These are phyloP conservation scores for Varecia variegata DNA, from an alignment of 2,797 vertebrate genomes.

Conservation along the genomic window DNA sequence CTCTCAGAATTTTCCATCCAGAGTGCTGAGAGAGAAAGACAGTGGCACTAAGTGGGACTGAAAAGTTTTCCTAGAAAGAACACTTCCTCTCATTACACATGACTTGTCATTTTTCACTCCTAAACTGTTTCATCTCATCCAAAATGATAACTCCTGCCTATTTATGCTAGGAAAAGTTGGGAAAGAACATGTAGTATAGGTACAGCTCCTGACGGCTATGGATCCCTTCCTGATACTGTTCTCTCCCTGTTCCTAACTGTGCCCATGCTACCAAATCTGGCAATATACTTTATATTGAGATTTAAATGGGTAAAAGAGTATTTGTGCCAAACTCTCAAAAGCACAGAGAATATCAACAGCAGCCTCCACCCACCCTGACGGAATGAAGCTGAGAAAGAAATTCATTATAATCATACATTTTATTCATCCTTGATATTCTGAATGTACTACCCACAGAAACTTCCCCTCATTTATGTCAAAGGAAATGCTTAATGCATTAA, in stretches of 20 bases:
- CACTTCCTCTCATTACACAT: neutral
- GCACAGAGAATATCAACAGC: neutral
- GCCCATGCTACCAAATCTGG: neutral
- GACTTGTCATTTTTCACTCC: neutral
- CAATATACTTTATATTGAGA: neutral
- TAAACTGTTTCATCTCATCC: neutral
- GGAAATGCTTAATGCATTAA: neutral
- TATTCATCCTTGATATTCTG: neutral
- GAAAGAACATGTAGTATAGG: neutral
- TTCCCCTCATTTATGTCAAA: neutral
- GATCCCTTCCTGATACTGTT: neutral
- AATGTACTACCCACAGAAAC: neutral
- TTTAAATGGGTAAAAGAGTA: neutral
- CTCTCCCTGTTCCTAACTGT: neutral
- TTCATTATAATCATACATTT: neutral
- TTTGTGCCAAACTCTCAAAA: constrained; percentile 3
- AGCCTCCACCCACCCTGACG: neutral
- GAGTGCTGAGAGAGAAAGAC: neutral
- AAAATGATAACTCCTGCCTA: neutral
- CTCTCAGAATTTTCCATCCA: neutral
- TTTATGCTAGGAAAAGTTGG: neutral
- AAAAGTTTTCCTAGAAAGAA: neutral
- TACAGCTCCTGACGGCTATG: neutral
- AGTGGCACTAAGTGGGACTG: neutral
- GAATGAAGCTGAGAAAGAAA: constrained; percentile 7